Evolutionary conservation across 2,888 invertebrate genomes (phyloP).

Genomic region (Baronia brevicornis): DNA sequence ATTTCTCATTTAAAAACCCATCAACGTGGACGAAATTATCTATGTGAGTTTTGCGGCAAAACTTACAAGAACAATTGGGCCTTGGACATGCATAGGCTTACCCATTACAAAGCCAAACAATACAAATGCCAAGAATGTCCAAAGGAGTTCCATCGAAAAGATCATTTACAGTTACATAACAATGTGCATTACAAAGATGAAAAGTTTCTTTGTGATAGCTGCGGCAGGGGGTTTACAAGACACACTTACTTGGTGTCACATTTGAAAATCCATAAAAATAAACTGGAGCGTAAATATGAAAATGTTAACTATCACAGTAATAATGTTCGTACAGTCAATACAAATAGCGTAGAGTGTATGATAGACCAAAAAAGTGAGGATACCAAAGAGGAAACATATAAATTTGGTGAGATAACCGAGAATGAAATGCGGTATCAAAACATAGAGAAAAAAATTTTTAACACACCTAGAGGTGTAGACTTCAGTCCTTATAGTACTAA

Average conservation of each 20-base stretch:
- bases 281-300: background rate
- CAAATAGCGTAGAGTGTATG: no score
- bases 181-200: constrained; percentile 10
- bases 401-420: no score
- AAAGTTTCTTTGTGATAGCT: constrained; percentile 16
- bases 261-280: constrained; percentile 7
- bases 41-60: constrained; percentile 15
- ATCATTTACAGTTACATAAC: constrained; percentile 13
- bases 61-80: constrained; percentile 12
- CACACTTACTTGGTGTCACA: constrained; percentile 15
- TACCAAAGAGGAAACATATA: no score
- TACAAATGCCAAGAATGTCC: constrained; percentile 14
- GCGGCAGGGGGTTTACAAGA: constrained; percentile 16
- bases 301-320: background rate
- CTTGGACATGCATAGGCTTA: constrained; percentile 15
- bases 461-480: no score
- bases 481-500: no score
- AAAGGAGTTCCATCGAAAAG: constrained; percentile 16
- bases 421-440: no score
- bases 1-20: constrained; percentile 13
- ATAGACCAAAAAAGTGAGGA: no score
- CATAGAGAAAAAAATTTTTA: no score
- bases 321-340: no score
- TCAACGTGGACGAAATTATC: background rate
- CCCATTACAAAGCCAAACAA: constrained; percentile 5